Conservation (phyloP, 92 coral and sea anemone species). For the Porites lobata region DNA sequence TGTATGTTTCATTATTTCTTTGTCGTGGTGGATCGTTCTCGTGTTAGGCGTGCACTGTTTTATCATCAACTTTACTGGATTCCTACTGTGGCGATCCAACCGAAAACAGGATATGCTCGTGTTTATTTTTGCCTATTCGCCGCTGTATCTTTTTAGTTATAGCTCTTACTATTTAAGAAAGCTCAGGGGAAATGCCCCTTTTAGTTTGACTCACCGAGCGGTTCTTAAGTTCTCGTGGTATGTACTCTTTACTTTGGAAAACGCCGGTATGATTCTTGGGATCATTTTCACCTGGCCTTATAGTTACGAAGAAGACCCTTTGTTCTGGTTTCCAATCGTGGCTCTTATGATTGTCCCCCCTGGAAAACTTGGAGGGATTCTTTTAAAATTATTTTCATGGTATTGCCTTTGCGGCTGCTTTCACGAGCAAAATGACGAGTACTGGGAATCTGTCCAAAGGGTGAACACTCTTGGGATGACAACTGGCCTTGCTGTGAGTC, state of each 20-base stretch:
- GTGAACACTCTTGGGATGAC: background rate
- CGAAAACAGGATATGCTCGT: conserved; percentile 37
- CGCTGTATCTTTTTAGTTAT: conserved; percentile 31
- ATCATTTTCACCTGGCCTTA: background rate
- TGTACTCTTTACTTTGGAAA: conserved; percentile 39
- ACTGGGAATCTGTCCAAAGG: background rate
- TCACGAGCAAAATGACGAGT: background rate
- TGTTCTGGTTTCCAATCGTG: background rate
- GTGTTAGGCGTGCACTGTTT: conserved; percentile 1
- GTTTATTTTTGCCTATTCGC: conserved; percentile 39
- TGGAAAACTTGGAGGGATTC: conserved; percentile 34
- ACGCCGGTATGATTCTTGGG: conserved; percentile 11
- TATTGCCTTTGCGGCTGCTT: conserved; percentile 10
- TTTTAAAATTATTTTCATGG: conserved; percentile 6
- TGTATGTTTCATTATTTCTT: background rate
- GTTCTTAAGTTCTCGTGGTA: conserved; percentile 17
- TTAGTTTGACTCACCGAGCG: background rate
- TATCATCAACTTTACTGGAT: conserved; percentile 9
- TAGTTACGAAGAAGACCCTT: too few relatives aligned
- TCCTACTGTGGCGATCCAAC: conserved; percentile 38
- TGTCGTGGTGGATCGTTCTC: conserved; percentile 21
- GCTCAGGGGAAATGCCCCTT: conserved; percentile 23
- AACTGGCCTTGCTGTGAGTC: background rate
- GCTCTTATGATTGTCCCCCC: background rate
- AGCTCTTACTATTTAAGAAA: conserved; percentile 18